Conservation (phyloP, 2,888 invertebrate species). For the Zhuqinia jingwanae region DNA sequence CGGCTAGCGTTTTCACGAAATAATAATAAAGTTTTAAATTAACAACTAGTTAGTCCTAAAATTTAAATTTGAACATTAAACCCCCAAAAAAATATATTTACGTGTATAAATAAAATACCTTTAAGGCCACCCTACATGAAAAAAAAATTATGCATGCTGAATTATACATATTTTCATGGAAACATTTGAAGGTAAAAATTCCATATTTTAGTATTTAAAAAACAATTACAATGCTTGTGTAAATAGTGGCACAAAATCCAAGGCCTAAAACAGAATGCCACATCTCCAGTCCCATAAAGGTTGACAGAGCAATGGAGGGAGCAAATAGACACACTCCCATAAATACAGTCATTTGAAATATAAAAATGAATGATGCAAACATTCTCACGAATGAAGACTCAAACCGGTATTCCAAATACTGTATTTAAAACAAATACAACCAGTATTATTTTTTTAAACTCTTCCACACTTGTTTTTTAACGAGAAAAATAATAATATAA, state of each 20-base stretch:
- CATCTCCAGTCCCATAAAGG: slow-evolving; percentile 77
- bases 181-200: neutral
- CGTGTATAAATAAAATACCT: too few species aligned
- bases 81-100: too few species aligned
- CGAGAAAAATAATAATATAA: too few species aligned
- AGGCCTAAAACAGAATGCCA: slow-evolving; percentile 78
- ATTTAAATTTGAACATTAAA: too few species aligned
- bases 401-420: slow-evolving; percentile 78
- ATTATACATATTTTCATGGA: too few species aligned
- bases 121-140: slow-evolving; percentile 63
- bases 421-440: neutral
- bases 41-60: too few species aligned
- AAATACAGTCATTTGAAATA: slow-evolving; percentile 78
- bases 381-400: slow-evolving; percentile 74
- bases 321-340: slow-evolving; percentile 79
- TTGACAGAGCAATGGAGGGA: slow-evolving; percentile 77
- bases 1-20: slow-evolving; percentile 37
- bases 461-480: too few species aligned
- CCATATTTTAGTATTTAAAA: too few species aligned
- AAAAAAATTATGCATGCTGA: slow-evolving; percentile 52
- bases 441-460: neutral
- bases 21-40: too few species aligned
- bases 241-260: slow-evolving; percentile 78
- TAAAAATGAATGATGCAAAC: slow-evolving; percentile 78
- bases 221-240: slow-evolving; percentile 77